phyloP scores from a whole-genome alignment of 2,797 vertebrate genomes.

The Petrocephalus sullivani region DNA sequence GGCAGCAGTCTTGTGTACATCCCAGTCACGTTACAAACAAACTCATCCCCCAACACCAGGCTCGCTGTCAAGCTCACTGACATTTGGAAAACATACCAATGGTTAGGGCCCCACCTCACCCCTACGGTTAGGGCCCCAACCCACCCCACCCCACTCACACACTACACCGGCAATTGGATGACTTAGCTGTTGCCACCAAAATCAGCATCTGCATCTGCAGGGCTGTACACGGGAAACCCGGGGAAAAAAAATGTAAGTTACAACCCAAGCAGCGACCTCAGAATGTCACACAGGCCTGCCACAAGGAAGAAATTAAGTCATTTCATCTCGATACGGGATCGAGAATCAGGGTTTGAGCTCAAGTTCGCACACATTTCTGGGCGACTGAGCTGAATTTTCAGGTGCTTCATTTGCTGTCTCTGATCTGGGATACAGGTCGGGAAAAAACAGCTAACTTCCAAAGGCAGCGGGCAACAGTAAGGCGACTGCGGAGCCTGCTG shows the following conservation, averaged over 20 bases:
- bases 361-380: neutral
- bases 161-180: neutral
- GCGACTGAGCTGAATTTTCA: neutral
- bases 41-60: neutral
- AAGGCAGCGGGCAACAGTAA: neutral
- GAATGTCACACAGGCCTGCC: neutral
- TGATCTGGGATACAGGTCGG: neutral
- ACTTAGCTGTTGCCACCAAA: no score
- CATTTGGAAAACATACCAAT: neutral
- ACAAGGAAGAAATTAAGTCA: neutral
- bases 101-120: neutral
- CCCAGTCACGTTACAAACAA: neutral
- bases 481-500: neutral
- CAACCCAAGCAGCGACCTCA: neutral
- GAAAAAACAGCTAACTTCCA: neutral
- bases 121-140: neutral
- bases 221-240: neutral
- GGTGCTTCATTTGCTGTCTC: neutral
- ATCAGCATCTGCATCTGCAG: neutral
- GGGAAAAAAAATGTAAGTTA: neutral
- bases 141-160: neutral
- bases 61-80: neutral
- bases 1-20: neutral
- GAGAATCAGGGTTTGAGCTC: neutral
- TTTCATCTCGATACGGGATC: neutral